These are phyloP conservation scores for Arizona elegans DNA, from an alignment of 2,113 vertebrate species.

Conservation along the genomic window DNA sequence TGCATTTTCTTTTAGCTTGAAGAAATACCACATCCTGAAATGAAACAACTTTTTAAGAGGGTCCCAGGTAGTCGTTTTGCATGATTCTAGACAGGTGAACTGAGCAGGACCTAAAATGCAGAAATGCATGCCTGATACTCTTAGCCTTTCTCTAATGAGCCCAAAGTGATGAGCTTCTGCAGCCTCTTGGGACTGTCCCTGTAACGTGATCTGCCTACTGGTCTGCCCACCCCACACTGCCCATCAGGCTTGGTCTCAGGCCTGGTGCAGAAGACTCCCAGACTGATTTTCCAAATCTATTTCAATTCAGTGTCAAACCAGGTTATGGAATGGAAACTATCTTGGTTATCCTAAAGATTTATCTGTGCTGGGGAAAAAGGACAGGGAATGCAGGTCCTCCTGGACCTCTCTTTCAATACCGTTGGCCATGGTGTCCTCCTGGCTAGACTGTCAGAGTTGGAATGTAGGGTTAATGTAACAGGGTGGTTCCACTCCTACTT, in stretches of 20 bases:
- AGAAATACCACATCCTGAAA: not conserved
- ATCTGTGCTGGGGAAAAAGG: not conserved
- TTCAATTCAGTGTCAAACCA: not conserved
- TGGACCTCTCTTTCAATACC: not conserved
- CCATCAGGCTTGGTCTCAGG: not conserved
- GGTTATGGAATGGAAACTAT: not conserved
- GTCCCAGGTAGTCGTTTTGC: not conserved
- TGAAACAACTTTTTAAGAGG: not conserved
- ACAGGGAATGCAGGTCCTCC: not conserved
- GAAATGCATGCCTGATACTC: not conserved
- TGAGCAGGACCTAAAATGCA: not conserved
- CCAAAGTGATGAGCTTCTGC: not conserved
- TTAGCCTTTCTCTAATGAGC: not conserved
- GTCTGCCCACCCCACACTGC: not conserved
- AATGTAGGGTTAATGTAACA: not conserved
- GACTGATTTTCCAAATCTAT: not conserved
- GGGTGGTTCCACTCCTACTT: not conserved
- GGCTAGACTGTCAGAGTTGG: not conserved
- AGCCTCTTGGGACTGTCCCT: not conserved
- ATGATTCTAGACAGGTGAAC: not conserved
- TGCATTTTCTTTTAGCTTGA: not conserved
- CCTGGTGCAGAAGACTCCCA: not conserved
- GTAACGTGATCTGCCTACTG: not conserved
- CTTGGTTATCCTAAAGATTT: not conserved
- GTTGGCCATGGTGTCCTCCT: not conserved